Percentiles rank a stretch among this genome's conserved stretches.
Evolutionary conservation across 2,797 vertebrate genomes (phyloP).

Genomic region (Tapirus indicus): DNA sequence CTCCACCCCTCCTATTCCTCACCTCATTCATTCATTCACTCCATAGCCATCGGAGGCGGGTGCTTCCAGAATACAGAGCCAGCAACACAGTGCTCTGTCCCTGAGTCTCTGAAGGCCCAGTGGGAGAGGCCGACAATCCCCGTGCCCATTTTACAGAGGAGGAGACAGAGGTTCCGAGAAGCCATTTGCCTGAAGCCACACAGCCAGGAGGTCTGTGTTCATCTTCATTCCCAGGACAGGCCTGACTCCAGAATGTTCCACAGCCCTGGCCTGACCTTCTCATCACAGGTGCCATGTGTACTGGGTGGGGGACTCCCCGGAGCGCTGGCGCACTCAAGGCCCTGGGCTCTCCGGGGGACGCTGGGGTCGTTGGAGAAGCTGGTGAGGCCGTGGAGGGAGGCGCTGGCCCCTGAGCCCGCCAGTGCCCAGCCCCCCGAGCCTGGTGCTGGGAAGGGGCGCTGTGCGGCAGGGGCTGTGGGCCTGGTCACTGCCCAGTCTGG

Average conservation of each 20-base stretch:
- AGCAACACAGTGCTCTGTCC: fast-evolving
- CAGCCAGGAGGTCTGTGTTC: neutral
- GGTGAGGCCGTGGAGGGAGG: neutral
- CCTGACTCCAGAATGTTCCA: neutral
- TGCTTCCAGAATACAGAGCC: neutral
- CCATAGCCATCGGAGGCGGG: fast-evolving
- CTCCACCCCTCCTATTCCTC: fast-evolving
- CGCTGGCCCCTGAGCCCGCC: neutral
- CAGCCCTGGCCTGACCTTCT: neutral
- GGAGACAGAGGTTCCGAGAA: neutral
- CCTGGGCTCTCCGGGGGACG: fast-evolving
- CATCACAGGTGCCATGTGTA: fast-evolving
- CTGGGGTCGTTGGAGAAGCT: fast-evolving
- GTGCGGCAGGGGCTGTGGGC: neutral
- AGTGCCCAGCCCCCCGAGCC: fast-evolving
- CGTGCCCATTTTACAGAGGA: fast-evolving
- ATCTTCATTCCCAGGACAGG: neutral
- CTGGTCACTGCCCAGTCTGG: fast-evolving
- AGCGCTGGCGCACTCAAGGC: fast-evolving
- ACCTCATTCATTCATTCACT: neutral
- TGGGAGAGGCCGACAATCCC: fast-evolving
- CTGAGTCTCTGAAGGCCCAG: fast-evolving
- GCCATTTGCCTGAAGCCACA: neutral
- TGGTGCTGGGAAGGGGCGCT: neutral
- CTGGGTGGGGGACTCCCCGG: neutral